Conservation (phyloP, 2,888 invertebrate species). For the Rhagonycha fulva region DNA sequence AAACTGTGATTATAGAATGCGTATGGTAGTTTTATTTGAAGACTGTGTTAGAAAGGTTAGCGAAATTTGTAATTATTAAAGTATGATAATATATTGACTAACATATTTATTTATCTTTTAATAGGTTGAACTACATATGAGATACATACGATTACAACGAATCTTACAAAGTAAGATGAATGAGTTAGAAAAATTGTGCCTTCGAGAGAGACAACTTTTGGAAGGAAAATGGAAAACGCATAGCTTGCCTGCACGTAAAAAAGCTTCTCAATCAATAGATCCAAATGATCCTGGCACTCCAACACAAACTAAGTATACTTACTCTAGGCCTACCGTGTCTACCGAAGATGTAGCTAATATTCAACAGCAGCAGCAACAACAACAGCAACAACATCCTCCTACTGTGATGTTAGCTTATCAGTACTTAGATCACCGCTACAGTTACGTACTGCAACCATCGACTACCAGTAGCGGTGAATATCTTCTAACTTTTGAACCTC, state of each 20-base stretch:
- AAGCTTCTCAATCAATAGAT: constrained; percentile 65
- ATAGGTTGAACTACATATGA: constrained; percentile 86
- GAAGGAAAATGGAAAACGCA: constrained; percentile 91
- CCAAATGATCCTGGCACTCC: constrained; percentile 60
- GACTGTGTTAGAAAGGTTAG: constrained; percentile 90
- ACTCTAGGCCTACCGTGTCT: constrained; percentile 78
- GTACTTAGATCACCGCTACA: constrained; percentile 73
- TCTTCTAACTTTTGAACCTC: constrained; percentile 72
- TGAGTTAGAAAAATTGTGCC: constrained; percentile 80
- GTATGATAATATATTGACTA: not conserved
- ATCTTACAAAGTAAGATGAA: constrained; percentile 82
- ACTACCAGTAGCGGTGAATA: constrained; percentile 71
- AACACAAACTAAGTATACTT: constrained; percentile 57
- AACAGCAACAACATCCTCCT: constrained; percentile 44
- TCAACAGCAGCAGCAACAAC: constrained; percentile 39
- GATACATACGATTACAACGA: constrained; percentile 87
- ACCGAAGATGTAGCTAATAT: constrained; percentile 75
- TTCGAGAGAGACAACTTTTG: constrained; percentile 80
- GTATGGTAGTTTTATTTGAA: constrained; percentile 96
- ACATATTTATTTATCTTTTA: constrained; percentile 25
- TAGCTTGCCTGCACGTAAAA: constrained; percentile 83
- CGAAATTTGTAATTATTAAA: constrained; percentile 23
- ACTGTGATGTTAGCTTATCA: constrained; percentile 55
- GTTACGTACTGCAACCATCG: constrained; percentile 71
- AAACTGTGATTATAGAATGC: constrained; percentile 85